Conservation (phyloP, 2,113 vertebrate genomes). For the Paramormyrops kingsleyae region DNA sequence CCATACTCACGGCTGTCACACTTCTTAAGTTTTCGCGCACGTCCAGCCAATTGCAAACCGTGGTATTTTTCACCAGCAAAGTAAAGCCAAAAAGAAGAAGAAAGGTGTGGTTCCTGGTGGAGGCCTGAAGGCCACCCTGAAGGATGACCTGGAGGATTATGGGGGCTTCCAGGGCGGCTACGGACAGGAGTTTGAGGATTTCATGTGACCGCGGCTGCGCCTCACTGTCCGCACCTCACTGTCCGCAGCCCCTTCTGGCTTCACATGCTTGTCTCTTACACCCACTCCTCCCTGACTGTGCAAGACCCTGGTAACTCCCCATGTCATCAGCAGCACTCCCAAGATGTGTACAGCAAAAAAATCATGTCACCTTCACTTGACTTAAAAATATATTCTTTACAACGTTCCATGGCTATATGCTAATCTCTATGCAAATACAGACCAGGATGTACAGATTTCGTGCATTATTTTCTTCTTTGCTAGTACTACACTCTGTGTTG, state of each 20-base stretch:
- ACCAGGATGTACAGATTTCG: constrained; percentile 19
- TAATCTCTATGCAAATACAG: constrained; percentile 65
- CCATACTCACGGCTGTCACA: not conserved
- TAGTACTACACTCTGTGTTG: not conserved
- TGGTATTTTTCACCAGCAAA: constrained; percentile 67
- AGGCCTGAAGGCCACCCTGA: constrained; percentile 88
- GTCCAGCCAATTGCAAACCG: not conserved
- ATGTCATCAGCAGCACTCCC: constrained; percentile 38
- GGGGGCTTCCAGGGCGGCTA: constrained; percentile 82
- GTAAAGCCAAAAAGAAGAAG: constrained; percentile 98
- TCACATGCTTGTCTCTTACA: constrained; percentile 66
- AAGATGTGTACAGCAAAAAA: constrained; percentile 23
- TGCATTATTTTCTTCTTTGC: constrained; percentile 21
- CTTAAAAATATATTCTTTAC: constrained; percentile 15
- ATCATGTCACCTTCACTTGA: not conserved
- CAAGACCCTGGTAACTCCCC: constrained; percentile 55
- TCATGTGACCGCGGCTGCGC: constrained; percentile 82
- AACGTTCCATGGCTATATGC: constrained; percentile 58
- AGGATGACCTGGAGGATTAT: constrained; percentile 85
- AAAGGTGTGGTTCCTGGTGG: constrained; percentile 81
- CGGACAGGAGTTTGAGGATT: constrained; percentile 91
- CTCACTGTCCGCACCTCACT: constrained; percentile 37
- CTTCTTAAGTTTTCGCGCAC: not conserved
- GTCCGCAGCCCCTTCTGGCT: constrained; percentile 55
- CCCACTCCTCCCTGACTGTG: constrained; percentile 54